Base-by-base conservation (phyloP, 92 coral and sea anemone genomes). In the Actinostola sp. region DNA sequence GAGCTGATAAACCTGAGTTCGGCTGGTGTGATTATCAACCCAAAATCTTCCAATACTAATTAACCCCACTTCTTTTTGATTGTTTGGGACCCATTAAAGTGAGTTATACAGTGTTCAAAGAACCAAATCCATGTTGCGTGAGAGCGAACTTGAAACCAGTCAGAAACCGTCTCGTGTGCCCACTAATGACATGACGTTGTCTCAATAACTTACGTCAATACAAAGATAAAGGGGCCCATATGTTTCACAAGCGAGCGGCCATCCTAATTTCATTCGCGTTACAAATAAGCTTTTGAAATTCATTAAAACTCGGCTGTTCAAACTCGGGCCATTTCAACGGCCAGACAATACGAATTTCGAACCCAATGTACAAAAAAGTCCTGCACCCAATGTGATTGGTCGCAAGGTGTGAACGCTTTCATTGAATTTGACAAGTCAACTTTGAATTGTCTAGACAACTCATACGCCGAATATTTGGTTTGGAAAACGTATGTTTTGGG, bases 391-490 rank as follows among this genome's bases (percentile, higher is more conserved):
- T 8, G 29, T 67, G 72, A 67, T 67, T 67, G 72, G 72, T 29
- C 13, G 29, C 33, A 29, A 67, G 72, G 72, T 67, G 72, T 49
- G 41, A 67, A 65, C 23, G 9, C 72, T 49, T 66, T 66, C 43
- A 44, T 13, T 44, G 21, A 15, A 11, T 15, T 43, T 66, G 72
- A 66, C 72, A 66, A 26, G 57, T 20, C 9, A 28, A 66, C 39
- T 66, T 66, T 28, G 20, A 30, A 28, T 38, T 20, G 72, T 67
- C 72, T 67, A 67, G 72, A 67, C 72, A 67, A 12, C 63, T 24
- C 63, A 57, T 57, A 30, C 27, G 26, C n/a, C 31, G 72, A 67
- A 20, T 26, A 67, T 67, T 51, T 67, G 10, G 8, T 3, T 31
- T 44, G 24, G 42, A 67, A 67, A 67, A 1, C 28, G 41, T 4